phyloP scores from a whole-genome alignment of 2,797 vertebrate species.

The Lycodopsis pacificus region DNA sequence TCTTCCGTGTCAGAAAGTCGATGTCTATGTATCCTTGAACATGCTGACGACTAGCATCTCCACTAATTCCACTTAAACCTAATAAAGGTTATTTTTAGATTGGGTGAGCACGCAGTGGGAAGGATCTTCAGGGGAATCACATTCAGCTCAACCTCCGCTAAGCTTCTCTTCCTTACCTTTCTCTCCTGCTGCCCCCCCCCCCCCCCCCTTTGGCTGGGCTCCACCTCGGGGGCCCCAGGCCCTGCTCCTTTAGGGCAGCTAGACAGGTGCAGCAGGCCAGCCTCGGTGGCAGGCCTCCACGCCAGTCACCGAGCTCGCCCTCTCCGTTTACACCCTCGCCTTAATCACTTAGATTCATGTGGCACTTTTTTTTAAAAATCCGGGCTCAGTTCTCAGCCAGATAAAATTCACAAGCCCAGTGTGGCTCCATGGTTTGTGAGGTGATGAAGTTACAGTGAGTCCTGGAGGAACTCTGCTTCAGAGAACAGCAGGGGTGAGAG shows the following conservation, averaged over 20 bases:
- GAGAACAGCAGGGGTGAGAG: constrained; percentile 36
- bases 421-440: constrained; percentile 60
- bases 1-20: constrained; percentile 32
- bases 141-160: constrained; percentile 53
- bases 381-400: constrained; percentile 54
- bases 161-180: constrained; percentile 62
- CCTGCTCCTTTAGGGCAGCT: constrained; percentile 58
- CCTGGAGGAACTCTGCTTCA: constrained; percentile 21
- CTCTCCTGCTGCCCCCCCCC: constrained; percentile 51
- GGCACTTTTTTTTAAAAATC: constrained; percentile 51
- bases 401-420: constrained; percentile 59
- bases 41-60: constrained; percentile 66
- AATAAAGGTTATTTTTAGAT: constrained; percentile 83
- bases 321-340: constrained; percentile 74
- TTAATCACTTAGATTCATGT: constrained; percentile 70
- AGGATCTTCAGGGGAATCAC: constrained; percentile 77
- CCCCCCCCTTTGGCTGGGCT: constrained; percentile 67
- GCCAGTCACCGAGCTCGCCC: constrained; percentile 57
- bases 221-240: constrained; percentile 68
- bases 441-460: constrained; percentile 67
- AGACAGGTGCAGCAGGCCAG: constrained; percentile 78
- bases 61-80: constrained; percentile 80
- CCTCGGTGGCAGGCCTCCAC: constrained; percentile 41
- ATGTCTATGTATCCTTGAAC: constrained; percentile 50
- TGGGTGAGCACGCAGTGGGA: constrained; percentile 48